Conservation (phyloP, 2,797 vertebrate species). For the Lacerta bilineata region DNA sequence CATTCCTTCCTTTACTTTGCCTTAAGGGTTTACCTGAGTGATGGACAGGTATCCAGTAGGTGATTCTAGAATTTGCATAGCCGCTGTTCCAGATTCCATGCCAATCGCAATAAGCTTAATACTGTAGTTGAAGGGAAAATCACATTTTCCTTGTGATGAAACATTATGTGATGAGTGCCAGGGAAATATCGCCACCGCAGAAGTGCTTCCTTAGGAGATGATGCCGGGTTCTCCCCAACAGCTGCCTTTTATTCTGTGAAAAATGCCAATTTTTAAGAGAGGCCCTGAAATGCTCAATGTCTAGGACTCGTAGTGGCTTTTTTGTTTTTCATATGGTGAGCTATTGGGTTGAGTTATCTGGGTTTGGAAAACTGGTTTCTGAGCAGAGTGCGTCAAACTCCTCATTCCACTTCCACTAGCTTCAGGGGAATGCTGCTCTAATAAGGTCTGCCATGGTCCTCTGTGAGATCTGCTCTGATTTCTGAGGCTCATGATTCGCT, state of each 20-base stretch:
- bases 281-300: not conserved
- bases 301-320: not conserved
- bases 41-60: not conserved
- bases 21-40: not conserved
- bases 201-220: not conserved
- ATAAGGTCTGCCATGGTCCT: not conserved
- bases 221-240: not conserved
- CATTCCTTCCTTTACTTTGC: not conserved
- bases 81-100: not conserved
- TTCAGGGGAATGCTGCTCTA: not conserved
- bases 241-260: not conserved
- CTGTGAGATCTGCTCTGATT: not conserved
- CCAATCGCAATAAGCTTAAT: not conserved
- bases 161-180: not conserved
- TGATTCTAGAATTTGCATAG: not conserved
- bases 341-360: conserved; percentile 25
- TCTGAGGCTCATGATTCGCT: conserved; percentile 19
- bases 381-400: not conserved
- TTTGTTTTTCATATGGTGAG: not conserved
- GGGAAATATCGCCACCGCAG: not conserved
- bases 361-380: not conserved
- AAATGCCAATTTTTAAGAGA: not conserved
- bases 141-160: not conserved
- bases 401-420: conserved; percentile 30
- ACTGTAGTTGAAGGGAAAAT: not conserved